phyloP scores from a whole-genome alignment of 2,888 invertebrate genomes.

The Tridacna gigas region DNA sequence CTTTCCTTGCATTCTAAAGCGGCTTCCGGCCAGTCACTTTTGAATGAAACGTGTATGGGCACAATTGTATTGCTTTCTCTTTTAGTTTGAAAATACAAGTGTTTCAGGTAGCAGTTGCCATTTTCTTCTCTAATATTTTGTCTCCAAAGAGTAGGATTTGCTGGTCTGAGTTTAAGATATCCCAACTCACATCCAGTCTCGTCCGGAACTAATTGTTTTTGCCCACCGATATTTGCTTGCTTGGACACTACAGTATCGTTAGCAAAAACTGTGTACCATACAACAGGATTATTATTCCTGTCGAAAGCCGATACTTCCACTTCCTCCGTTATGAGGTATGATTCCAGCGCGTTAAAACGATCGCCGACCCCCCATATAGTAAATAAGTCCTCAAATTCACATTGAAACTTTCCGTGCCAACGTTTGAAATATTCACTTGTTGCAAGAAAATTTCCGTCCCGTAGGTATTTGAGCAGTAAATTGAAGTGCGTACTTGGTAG shows the following conservation, averaged over 20 bases:
- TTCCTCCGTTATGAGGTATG: not conserved
- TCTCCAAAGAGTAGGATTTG: not conserved
- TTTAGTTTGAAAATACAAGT: not conserved
- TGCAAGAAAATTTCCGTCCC: not conserved
- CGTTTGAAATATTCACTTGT: not conserved
- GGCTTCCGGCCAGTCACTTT: slow-evolving; percentile 22
- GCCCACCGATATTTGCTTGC: not conserved
- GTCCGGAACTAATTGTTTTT: slow-evolving; percentile 4
- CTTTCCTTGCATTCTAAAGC: slow-evolving; percentile 2
- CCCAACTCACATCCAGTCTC: slow-evolving; percentile 7
- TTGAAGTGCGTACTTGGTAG: slow-evolving; percentile 1
- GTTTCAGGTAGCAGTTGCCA: not conserved
- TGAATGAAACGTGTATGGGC: not conserved
- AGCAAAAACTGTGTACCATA: slow-evolving; percentile 1
- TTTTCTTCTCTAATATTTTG: not conserved
- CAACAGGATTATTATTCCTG: not conserved
- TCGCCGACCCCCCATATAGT: slow-evolving; percentile 6
- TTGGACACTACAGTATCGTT: not conserved
- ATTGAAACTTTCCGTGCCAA: too few relatives aligned
- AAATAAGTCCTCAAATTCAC: not conserved
- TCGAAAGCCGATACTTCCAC: not conserved
- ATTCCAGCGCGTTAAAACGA: not conserved
- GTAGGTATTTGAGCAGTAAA: slow-evolving; percentile 15
- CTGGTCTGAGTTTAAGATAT: slow-evolving; percentile 16
- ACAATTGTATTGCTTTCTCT: not conserved